phyloP scores from a whole-genome alignment of 2,797 vertebrate species.

The Phataginus tetradactyla region DNA sequence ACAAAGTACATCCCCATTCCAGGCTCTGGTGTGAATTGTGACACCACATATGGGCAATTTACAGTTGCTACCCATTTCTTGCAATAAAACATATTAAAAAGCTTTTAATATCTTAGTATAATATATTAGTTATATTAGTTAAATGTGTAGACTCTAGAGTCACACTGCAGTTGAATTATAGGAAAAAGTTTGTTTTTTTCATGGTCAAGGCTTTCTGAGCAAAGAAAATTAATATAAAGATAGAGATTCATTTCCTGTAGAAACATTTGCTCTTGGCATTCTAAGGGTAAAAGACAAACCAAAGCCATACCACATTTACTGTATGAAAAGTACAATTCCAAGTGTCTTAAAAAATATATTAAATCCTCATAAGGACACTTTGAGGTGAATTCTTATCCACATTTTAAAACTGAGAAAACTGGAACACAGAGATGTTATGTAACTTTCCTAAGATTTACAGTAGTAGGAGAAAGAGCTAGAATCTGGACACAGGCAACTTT shows the following conservation, averaged over 20 bases:
- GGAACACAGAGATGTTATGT: neutral
- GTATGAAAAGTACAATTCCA: neutral
- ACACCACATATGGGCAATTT: neutral
- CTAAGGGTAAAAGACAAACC: neutral
- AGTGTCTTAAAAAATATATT: neutral
- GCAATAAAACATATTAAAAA: neutral
- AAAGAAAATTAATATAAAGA: neutral
- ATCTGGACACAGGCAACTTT: neutral
- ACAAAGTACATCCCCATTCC: neutral
- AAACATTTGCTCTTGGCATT: neutral
- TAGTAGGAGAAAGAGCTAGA: neutral
- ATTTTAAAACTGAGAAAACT: neutral
- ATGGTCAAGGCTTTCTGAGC: neutral
- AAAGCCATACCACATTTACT: neutral
- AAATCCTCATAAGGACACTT: neutral
- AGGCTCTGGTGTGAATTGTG: neutral
- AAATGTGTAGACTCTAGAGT: neutral
- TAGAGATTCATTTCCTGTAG: neutral
- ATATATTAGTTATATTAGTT: neutral
- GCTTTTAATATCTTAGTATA: neutral
- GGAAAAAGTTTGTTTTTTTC: neutral
- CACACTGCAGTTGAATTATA: neutral
- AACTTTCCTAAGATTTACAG: neutral
- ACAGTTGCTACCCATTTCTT: neutral
- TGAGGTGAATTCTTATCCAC: neutral